phyloP scores from a whole-genome alignment of 2,888 invertebrate species.

The Acanthoscelides obtectus region DNA sequence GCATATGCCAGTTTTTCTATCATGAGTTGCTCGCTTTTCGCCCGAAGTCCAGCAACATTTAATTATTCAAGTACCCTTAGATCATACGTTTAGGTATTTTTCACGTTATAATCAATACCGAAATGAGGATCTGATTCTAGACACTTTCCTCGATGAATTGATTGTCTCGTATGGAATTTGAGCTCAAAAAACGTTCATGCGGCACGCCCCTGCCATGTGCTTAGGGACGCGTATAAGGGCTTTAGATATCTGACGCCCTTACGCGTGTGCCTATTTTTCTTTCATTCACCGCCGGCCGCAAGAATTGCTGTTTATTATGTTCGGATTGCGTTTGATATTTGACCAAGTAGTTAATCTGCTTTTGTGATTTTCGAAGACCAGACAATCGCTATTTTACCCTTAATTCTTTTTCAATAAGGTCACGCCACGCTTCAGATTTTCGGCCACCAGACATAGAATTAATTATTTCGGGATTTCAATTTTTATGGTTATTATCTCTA shows the following conservation, averaged over 20 bases:
- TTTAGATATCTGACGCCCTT: constrained; percentile 10
- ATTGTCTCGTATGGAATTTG: neutral
- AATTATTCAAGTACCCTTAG: too few relatives aligned
- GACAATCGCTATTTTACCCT: neutral
- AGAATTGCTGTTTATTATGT: constrained; percentile 30
- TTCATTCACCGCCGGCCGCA: constrained; percentile 44
- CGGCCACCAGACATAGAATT: neutral
- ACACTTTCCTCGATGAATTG: too few relatives aligned
- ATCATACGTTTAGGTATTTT: too few relatives aligned
- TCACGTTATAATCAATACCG: too few relatives aligned
- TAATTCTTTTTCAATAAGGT: neutral
- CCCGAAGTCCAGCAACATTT: too few relatives aligned
- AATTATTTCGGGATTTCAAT: neutral
- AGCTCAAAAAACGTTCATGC: neutral
- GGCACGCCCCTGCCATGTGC: constrained; percentile 7
- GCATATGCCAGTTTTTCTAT: too few relatives aligned
- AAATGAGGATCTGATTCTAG: too few relatives aligned
- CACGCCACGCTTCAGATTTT: neutral
- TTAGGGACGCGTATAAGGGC: neutral
- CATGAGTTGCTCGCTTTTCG: too few relatives aligned
- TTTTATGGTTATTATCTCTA: neutral
- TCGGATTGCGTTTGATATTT: constrained; percentile 37
- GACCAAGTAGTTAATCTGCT: constrained; percentile 18
- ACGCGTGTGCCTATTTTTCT: constrained; percentile 45
- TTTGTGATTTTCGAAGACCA: neutral